Percentiles rank a stretch among this genome's conserved stretches.
phyloP scores from a whole-genome alignment of 1,140 invertebrate species.

The Drosophila suzukii region DNA sequence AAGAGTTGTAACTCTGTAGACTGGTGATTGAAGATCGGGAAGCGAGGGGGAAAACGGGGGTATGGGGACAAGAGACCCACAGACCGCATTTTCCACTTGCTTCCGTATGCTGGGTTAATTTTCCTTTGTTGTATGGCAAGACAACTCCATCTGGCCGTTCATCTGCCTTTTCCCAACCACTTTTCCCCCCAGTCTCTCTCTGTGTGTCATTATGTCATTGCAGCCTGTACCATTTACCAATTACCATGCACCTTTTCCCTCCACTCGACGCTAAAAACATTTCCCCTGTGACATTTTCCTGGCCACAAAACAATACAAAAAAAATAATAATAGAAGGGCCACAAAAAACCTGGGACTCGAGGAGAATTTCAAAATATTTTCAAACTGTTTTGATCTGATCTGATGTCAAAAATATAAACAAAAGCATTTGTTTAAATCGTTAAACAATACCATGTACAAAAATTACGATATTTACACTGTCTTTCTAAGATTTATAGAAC shows the following conservation, averaged over 20 bases:
- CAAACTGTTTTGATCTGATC: not conserved
- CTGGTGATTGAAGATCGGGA: not conserved
- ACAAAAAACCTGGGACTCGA: not conserved
- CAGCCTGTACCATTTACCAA: conserved; percentile 8
- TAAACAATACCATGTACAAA: not conserved
- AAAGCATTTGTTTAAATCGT: no score
- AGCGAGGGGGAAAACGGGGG: not conserved
- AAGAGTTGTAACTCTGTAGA: conserved; percentile 1
- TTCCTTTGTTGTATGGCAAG: conserved; percentile 45
- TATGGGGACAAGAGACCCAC: conserved; percentile 20
- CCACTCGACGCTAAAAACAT: conserved; percentile 4
- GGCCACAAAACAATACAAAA: not conserved
- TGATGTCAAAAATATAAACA: not conserved
- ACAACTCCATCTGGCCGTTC: conserved; percentile 28
- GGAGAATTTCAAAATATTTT: not conserved
- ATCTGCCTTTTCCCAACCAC: conserved; percentile 19
- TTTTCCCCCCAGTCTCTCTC: conserved; percentile 6
- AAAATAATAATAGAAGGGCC: conserved; percentile 5
- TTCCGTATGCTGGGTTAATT: conserved; percentile 62
- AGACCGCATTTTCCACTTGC: conserved; percentile 47
- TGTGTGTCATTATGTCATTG: conserved; percentile 67
- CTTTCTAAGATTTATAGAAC: not conserved
- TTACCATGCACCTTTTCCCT: conserved; percentile 5
- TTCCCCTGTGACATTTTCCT: conserved; percentile 27
- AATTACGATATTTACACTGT: not conserved